phyloP scores from a whole-genome alignment of 2,113 vertebrate species.

The Pao palembangensis region DNA sequence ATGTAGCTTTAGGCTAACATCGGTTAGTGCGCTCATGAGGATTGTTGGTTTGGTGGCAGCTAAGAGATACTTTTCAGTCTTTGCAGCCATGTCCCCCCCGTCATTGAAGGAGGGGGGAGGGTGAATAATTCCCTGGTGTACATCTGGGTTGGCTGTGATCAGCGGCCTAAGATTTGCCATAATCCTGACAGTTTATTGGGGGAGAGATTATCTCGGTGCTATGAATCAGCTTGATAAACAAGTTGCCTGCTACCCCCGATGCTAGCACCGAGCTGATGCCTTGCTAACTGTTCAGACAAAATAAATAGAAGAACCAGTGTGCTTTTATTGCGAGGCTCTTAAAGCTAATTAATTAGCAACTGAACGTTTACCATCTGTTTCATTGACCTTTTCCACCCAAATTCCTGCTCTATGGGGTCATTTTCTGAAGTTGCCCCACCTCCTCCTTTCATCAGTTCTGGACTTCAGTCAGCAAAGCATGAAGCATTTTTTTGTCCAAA shows the following conservation, averaged over 20 bases:
- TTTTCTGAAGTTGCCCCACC: conserved; percentile 4
- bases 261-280: conserved; percentile 29
- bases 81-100: conserved; percentile 25
- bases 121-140: conserved; percentile 55
- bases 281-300: conserved; percentile 32
- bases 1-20: too few species aligned
- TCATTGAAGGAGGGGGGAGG: conserved; percentile 29
- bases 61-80: conserved; percentile 23
- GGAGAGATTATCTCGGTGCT: conserved; percentile 52
- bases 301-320: conserved; percentile 23
- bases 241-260: conserved; percentile 32
- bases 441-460: conserved; percentile 14
- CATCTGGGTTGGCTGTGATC: conserved; percentile 53
- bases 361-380: conserved; percentile 15
- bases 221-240: conserved; percentile 62
- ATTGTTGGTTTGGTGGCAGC: conserved; percentile 45
- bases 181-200: conserved; percentile 56
- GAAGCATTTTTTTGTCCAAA: conserved; percentile 27
- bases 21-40: too few species aligned
- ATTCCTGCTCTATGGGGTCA: neutral
- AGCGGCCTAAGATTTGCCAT: conserved; percentile 42
- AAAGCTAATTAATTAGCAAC: conserved; percentile 22
- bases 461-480: conserved; percentile 33
- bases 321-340: conserved; percentile 7
- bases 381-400: conserved; percentile 12